Conservation (phyloP, 1,140 invertebrate species). For the Drosophila ercepeae region DNA sequence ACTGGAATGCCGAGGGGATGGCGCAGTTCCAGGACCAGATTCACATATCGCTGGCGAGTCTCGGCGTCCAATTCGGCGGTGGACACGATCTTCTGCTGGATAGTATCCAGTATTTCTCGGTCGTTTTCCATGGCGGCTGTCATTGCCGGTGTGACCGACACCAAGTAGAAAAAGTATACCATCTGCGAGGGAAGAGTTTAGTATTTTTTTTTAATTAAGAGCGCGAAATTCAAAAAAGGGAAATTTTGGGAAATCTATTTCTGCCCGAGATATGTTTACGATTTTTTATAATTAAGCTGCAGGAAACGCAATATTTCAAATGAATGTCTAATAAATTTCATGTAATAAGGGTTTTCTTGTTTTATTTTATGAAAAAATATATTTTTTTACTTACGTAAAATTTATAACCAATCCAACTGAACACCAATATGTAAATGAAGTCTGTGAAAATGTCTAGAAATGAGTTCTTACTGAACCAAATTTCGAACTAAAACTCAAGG, state of each 20-base stretch:
- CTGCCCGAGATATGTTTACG: too few relatives aligned
- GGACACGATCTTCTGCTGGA: conserved; percentile 5
- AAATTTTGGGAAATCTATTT: background rate
- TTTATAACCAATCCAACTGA: too few relatives aligned
- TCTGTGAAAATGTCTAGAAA: too few relatives aligned
- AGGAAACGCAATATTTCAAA: too few relatives aligned
- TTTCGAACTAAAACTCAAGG: too few relatives aligned
- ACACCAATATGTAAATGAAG: too few relatives aligned
- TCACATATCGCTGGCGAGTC: conserved; percentile 32
- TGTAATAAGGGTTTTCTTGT: too few relatives aligned
- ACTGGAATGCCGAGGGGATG: background rate
- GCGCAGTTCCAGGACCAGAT: conserved; percentile 32
- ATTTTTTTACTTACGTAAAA: too few relatives aligned
- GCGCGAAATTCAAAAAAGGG: background rate
- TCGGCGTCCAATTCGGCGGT: background rate
- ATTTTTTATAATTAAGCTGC: too few relatives aligned
- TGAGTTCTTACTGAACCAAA: too few relatives aligned
- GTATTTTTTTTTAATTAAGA: background rate
- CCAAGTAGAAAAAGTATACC: background rate
- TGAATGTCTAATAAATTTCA: too few relatives aligned
- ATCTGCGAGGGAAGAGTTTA: background rate
- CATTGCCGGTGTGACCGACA: background rate
- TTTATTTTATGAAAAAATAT: too few relatives aligned
- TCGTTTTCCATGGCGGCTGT: conserved; percentile 53
- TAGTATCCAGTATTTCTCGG: conserved; percentile 33